Evolutionary conservation across 2,888 invertebrate genomes (phyloP).

Genomic region (Agonopterix heracliana): DNA sequence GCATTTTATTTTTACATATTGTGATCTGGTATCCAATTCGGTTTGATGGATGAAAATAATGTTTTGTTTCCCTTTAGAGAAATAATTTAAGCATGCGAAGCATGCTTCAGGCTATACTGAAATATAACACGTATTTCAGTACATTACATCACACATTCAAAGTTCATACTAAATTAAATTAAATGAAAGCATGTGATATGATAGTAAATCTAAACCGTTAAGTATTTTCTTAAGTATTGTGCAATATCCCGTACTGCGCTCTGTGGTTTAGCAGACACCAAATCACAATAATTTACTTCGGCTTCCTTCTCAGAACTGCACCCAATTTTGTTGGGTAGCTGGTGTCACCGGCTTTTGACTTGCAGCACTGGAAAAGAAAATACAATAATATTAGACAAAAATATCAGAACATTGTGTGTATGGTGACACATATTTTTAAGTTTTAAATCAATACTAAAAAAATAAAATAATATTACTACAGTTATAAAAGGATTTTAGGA

Average conservation of each 20-base stretch:
- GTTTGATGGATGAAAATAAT: not conserved
- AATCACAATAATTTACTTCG: constrained; percentile 38
- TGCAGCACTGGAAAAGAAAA: constrained; percentile 36
- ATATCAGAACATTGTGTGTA: too few relatives aligned
- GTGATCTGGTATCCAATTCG: constrained; percentile 40
- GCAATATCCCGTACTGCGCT: constrained; percentile 42
- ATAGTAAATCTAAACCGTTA: constrained; percentile 41
- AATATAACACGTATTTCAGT: too few relatives aligned
- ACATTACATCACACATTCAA: too few relatives aligned
- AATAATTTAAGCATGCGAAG: not conserved
- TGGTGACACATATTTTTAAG: too few relatives aligned
- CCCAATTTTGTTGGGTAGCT: constrained; percentile 68
- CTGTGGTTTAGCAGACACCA: constrained; percentile 33
- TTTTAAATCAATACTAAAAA: too few relatives aligned
- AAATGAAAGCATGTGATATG: constrained; percentile 25
- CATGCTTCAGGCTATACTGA: too few relatives aligned
- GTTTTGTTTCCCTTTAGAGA: not conserved
- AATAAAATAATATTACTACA: too few relatives aligned
- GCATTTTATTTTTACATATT: constrained; percentile 27
- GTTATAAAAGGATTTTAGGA: too few relatives aligned
- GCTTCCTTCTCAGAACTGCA: constrained; percentile 53
- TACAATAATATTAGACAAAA: too few relatives aligned
- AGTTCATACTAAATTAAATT: not conserved
- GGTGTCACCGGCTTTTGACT: constrained; percentile 57
- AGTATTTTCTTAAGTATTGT: constrained; percentile 64